Percentiles rank a stretch among this genome's conserved stretches.
phyloP scores from a whole-genome alignment of 2,888 invertebrate species.

The Leptura quadrifasciata region DNA sequence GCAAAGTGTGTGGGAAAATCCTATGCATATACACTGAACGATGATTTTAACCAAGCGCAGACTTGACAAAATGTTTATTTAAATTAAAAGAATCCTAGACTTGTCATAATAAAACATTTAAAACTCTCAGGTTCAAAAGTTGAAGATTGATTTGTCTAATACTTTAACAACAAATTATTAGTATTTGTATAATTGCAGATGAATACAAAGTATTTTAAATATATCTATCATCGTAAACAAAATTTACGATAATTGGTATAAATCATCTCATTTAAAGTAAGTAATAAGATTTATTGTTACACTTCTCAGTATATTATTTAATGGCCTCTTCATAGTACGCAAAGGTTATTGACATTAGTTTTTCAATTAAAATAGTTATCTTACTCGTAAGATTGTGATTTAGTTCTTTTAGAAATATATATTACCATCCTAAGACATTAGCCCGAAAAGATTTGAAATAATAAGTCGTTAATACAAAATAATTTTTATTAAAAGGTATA shows the following conservation, averaged over 20 bases:
- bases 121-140: constrained; percentile 36
- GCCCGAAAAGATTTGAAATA: too few relatives aligned
- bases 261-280: constrained; percentile 60
- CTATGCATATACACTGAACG: background rate
- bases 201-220: constrained; percentile 39
- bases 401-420: background rate
- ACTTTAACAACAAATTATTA: constrained; percentile 37
- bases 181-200: constrained; percentile 13
- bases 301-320: constrained; percentile 26
- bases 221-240: constrained; percentile 57
- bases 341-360: constrained; percentile 38
- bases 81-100: background rate
- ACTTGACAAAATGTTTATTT: constrained; percentile 24
- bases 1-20: too few relatives aligned
- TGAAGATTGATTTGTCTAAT: constrained; percentile 36
- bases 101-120: constrained; percentile 40
- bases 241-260: constrained; percentile 60
- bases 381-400: background rate
- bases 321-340: constrained; percentile 29
- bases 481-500: too few relatives aligned
- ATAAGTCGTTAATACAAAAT: too few relatives aligned
- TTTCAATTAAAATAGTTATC: constrained; percentile 17
- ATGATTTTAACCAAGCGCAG: background rate
- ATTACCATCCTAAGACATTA: too few relatives aligned
- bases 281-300: constrained; percentile 48